A percentile compares a stretch with the other conserved stretches of the same genome.
These are phyloP conservation scores for Cosmorhoe ocellata DNA, from an alignment of 2,888 invertebrate species.

Conservation along the genomic window DNA sequence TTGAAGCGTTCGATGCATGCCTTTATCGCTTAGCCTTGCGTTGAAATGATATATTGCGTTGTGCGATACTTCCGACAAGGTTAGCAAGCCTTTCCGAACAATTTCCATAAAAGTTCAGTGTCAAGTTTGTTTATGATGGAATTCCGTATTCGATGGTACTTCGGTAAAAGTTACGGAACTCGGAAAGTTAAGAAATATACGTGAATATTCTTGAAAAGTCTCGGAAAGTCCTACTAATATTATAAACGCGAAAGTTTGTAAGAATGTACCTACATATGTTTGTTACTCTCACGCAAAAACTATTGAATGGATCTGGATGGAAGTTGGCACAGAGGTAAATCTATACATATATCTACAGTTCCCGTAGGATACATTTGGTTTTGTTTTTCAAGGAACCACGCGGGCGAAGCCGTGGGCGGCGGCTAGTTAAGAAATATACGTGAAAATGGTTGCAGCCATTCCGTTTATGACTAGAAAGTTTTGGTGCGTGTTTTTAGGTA, in stretches of 20 bases:
- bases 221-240: too few species aligned
- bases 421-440: too few species aligned
- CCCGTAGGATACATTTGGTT: too few species aligned
- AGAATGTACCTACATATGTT: too few species aligned
- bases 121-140: conserved; percentile 24
- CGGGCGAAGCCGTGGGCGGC: too few species aligned
- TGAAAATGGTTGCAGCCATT: conserved; percentile 2
- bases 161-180: conserved; percentile 11
- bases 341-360: too few species aligned
- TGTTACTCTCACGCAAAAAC: too few species aligned
- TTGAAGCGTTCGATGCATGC: not conserved
- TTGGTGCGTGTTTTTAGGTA: not conserved
- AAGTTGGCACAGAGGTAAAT: too few species aligned
- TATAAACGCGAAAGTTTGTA: too few species aligned
- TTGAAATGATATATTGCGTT: conserved; percentile 21
- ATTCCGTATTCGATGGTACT: conserved; percentile 18
- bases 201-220: too few species aligned
- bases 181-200: conserved; percentile 5
- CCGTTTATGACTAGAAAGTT: conserved; percentile 1
- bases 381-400: too few species aligned
- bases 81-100: conserved; percentile 13
- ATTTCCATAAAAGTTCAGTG: conserved; percentile 31
- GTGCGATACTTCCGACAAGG: conserved; percentile 20
- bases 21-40: conserved; percentile 15
- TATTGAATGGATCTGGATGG: too few species aligned